phyloP scores from a whole-genome alignment of 2,797 vertebrate genomes.

The Coracias cyanogaster region DNA sequence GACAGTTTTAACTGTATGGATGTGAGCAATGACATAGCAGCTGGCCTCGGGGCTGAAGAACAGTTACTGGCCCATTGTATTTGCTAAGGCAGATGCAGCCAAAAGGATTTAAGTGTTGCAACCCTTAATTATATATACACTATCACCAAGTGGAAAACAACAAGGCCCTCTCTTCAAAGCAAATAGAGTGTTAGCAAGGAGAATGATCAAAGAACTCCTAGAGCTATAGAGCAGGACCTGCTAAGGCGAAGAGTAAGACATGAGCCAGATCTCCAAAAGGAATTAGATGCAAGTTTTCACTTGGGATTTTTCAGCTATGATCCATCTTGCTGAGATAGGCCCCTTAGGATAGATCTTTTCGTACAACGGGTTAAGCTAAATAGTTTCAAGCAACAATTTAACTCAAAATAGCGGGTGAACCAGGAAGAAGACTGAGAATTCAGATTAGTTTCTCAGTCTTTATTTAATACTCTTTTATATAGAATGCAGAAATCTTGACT shows the following conservation, averaged over 20 bases:
- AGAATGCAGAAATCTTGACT: not conserved
- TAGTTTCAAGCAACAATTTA: not conserved
- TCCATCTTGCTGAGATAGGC: not conserved
- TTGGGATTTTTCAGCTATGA: not conserved
- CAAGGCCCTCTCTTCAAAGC: not conserved
- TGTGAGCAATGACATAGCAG: not conserved
- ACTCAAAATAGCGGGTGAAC: not conserved
- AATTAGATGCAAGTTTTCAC: not conserved
- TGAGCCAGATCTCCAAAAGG: not conserved
- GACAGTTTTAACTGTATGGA: not conserved
- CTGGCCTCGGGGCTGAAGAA: not conserved
- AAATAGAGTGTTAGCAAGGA: not conserved
- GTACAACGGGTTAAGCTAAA: not conserved
- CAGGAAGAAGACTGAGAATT: not conserved
- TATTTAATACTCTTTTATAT: not conserved
- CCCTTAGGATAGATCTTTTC: not conserved
- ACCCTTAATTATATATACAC: not conserved
- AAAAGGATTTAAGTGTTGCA: not conserved
- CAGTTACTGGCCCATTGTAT: not conserved
- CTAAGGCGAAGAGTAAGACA: not conserved
- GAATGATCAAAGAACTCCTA: slow-evolving; percentile 29
- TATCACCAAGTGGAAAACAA: not conserved
- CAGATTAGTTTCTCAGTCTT: not conserved
- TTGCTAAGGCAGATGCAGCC: not conserved
- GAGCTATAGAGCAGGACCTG: not conserved